These are phyloP conservation scores for Halcyon smyrnensis DNA, from an alignment of 2,797 vertebrate genomes.

Conservation along the genomic window DNA sequence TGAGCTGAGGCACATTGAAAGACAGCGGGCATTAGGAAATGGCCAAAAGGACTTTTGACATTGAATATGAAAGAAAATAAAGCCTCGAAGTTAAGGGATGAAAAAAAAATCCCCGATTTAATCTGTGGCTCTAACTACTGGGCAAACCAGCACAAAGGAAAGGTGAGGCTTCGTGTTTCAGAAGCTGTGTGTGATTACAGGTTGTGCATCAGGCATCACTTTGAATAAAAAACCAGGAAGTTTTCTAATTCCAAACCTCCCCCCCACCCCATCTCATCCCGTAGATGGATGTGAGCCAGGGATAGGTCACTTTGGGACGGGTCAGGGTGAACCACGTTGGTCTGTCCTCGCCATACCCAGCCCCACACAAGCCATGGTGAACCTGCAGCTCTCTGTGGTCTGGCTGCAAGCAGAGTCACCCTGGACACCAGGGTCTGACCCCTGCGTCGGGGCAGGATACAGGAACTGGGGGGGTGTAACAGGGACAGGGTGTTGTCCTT, in stretches of 20 bases:
- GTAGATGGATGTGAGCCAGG: accelerated
- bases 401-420: not conserved
- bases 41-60: not conserved
- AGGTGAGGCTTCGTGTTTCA: not conserved
- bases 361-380: accelerated
- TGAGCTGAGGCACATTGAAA: not conserved
- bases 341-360: not conserved
- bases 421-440: not conserved
- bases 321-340: not conserved
- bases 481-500: not conserved
- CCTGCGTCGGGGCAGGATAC: not conserved
- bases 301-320: not conserved
- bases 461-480: not conserved
- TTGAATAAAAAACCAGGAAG: not conserved
- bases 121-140: accelerated
- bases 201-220: not conserved
- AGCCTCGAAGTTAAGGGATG: not conserved
- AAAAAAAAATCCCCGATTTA: not conserved
- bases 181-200: not conserved
- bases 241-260: not conserved
- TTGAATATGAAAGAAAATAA: not conserved
- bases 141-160: not conserved
- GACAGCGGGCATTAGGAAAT: not conserved
- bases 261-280: not conserved
- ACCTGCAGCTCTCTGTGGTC: not conserved